Evolutionary conservation across 2,797 vertebrate species (phyloP), one percentile per base, ranked within the genome.

Genomic region (Molossus molossus): DNA sequence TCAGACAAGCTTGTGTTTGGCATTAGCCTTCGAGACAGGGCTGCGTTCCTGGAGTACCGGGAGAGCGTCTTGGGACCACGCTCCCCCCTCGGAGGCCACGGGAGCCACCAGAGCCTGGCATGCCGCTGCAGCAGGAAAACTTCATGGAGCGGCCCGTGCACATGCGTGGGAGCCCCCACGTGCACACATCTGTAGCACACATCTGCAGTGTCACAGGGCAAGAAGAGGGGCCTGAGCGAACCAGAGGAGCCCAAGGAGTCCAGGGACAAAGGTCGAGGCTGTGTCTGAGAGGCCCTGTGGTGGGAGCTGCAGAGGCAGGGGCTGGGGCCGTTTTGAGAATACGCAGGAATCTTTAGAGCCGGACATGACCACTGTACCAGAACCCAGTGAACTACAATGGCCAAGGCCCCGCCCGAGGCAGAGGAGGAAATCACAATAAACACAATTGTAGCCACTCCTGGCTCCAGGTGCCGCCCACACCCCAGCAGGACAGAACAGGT

Each of bases 71-170:
- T 4, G 10, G 33, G 40, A 50, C 29, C 15, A 14, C 21, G 9
- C 29, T 37, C 9, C 6, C 18, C 9, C 10, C 25, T 33, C 13
- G 5, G 53, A 37, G 15, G 65, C 25, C 9, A 0, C 9, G 5
- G 25, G 3, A 9, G 48, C 1, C 23, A 13, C 53, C 20, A n/a
- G 27, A 15, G 9, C 62, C 50, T 21, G 4, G 3, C 0, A 0
- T 0, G 17, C 45, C 23, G 57, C n/a, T 80, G 10, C 33, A 2
- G 27, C 12, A 4, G 15, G 60, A 20, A 60, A 50, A 27, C 17
- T 90, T 65, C 1, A 0, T 17, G 1, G 57, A 6, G 57, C 7
- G 8, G n/a, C 29, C 50, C 0, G 1, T 70, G 5, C 1, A 9
- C 25, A 20, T 18, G 33, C 15, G 0, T 18, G 3, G n/a, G 75